phyloP scores from a whole-genome alignment of 2,888 invertebrate genomes.

The Parascotia fuliginaria region DNA sequence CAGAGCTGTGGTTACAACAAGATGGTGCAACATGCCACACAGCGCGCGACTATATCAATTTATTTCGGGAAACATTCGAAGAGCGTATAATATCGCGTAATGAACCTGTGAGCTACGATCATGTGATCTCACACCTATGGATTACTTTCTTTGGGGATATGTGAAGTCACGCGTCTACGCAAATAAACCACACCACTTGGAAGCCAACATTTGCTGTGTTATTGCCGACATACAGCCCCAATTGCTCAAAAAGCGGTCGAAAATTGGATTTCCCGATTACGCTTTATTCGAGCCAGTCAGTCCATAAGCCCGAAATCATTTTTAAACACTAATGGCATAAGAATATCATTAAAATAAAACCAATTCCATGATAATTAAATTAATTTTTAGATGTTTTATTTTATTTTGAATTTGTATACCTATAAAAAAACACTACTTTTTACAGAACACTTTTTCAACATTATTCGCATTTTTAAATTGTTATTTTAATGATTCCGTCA shows the following conservation, averaged over 20 bases:
- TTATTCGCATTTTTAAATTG: slow-evolving; percentile 1
- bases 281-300: not conserved
- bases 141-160: slow-evolving; percentile 29
- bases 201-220: slow-evolving; percentile 26
- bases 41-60: slow-evolving; percentile 24
- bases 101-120: slow-evolving; percentile 3
- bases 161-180: slow-evolving; percentile 31
- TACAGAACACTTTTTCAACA: too few relatives aligned
- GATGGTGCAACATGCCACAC: slow-evolving; percentile 32
- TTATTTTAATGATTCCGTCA: slow-evolving; percentile 7
- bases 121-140: slow-evolving; percentile 21
- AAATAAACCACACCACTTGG: slow-evolving; percentile 36
- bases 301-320: not conserved
- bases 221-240: not conserved
- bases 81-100: slow-evolving; percentile 4
- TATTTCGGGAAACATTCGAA: slow-evolving; percentile 10
- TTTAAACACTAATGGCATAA: too few relatives aligned
- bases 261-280: not conserved
- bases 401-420: slow-evolving; percentile 12
- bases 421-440: slow-evolving; percentile 3
- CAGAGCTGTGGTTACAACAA: slow-evolving; percentile 14
- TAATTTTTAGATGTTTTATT: slow-evolving; percentile 3
- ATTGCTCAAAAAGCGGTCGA: slow-evolving; percentile 4
- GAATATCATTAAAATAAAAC: too few relatives aligned
- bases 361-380: too few relatives aligned